A percentile compares a stretch with the other conserved stretches of the same genome.
phyloP scores from a whole-genome alignment of 2,797 vertebrate species.

The Peromyscus melanophrys region DNA sequence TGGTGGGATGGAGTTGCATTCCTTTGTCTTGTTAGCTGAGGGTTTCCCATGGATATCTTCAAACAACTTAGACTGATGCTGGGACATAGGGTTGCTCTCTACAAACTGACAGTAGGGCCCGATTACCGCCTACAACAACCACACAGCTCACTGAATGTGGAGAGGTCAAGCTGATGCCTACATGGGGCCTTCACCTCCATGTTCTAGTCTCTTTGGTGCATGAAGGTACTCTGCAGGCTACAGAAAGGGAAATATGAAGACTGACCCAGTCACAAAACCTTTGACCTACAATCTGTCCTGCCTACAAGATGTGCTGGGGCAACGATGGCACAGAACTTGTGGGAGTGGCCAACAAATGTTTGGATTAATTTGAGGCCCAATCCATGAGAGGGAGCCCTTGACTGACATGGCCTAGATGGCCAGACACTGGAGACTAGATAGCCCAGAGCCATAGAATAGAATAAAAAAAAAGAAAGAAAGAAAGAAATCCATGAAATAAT shows the following conservation, averaged over 20 bases:
- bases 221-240: too few relatives aligned
- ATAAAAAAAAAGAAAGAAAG: too few relatives aligned
- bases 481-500: neutral
- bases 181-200: too few relatives aligned
- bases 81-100: neutral
- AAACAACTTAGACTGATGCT: neutral
- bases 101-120: neutral
- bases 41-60: neutral
- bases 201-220: neutral
- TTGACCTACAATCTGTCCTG: neutral
- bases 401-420: neutral
- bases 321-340: neutral
- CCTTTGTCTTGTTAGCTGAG: neutral
- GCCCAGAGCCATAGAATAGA: neutral
- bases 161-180: neutral
- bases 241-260: neutral
- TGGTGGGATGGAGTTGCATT: neutral
- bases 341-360: neutral
- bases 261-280: neutral
- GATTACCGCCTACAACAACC: neutral
- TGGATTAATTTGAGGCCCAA: neutral
- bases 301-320: neutral
- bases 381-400: too few relatives aligned
- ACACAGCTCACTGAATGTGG: neutral
- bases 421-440: too few relatives aligned